Conservation (phyloP, 2,888 invertebrate genomes). For the Sminthurinus aureus region DNA sequence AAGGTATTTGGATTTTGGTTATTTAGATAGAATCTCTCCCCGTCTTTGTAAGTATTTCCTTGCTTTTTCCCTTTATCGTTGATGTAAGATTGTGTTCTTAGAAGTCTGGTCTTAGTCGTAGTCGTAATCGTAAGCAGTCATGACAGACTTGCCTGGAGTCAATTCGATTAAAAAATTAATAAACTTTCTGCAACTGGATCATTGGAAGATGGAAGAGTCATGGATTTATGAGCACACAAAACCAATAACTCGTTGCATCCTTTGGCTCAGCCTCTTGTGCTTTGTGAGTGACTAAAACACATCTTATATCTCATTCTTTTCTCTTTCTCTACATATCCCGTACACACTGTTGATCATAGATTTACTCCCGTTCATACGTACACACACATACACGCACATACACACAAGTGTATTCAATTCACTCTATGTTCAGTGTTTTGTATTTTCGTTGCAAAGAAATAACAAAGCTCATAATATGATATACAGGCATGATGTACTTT, state of each 20-base stretch:
- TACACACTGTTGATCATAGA: neutral
- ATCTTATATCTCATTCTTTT: neutral
- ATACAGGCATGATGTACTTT: too few species aligned
- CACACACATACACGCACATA: neutral
- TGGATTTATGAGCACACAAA: constrained; percentile 17
- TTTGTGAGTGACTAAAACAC: neutral
- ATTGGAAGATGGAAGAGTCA: neutral
- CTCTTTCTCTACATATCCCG: neutral
- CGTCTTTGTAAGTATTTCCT: neutral
- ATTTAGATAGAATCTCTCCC: constrained; percentile 10
- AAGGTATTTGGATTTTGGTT: constrained; percentile 6
- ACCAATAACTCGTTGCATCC: constrained; percentile 22
- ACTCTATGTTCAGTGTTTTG: too few species aligned
- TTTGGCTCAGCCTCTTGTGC: neutral
- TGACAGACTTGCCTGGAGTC: constrained; percentile 29
- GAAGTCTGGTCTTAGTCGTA: too few species aligned
- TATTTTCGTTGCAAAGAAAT: too few species aligned
- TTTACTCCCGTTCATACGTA: neutral
- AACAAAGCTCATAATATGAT: too few species aligned
- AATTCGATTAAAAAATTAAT: constrained; percentile 40
- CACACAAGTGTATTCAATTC: too few species aligned
- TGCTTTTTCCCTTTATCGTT: neutral
- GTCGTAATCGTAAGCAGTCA: constrained; percentile 17
- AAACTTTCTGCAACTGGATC: constrained; percentile 31
- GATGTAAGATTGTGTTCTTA: too few species aligned